Percentiles rank a stretch among this genome's conserved stretches.
phyloP scores from a whole-genome alignment of 2,888 invertebrate species.

The Pogonocherus hispidulus region DNA sequence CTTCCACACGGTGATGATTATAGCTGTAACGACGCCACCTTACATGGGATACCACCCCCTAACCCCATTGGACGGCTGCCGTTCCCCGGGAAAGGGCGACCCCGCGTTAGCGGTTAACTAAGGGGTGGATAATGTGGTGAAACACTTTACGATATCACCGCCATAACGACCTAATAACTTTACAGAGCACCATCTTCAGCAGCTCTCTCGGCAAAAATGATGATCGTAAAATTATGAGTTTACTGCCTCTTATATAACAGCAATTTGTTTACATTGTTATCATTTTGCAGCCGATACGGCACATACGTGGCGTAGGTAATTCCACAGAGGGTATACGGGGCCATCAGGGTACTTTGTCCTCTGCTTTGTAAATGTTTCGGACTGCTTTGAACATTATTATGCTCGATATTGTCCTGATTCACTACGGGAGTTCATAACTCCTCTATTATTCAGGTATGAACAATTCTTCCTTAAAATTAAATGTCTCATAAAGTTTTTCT shows the following conservation, averaged over 20 bases:
- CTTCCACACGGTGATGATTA: not conserved
- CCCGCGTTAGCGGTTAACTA: constrained; percentile 53
- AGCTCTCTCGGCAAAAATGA: constrained; percentile 49
- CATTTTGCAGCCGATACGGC: not conserved
- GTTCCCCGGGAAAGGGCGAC: constrained; percentile 37
- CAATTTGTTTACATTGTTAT: constrained; percentile 47
- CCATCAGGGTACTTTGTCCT: too few species aligned
- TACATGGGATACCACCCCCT: constrained; percentile 15
- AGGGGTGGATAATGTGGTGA: constrained; percentile 60
- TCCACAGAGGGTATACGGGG: too few species aligned
- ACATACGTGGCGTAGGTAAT: too few species aligned
- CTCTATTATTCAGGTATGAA: too few species aligned
- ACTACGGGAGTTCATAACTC: too few species aligned
- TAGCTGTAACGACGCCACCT: not conserved
- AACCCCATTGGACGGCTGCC: constrained; percentile 25
- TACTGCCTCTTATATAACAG: constrained; percentile 39
- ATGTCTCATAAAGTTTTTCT: too few species aligned
- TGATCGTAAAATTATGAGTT: constrained; percentile 50
- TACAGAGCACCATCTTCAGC: constrained; percentile 46
- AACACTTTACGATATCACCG: constrained; percentile 63
- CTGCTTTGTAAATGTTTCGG: too few species aligned
- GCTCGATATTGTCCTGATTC: too few species aligned
- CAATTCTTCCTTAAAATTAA: too few species aligned
- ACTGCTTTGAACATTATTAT: too few species aligned
- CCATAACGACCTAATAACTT: constrained; percentile 62